Evolutionary conservation across 2,888 invertebrate species (phyloP).

Genomic region (Cordilura impudica): DNA sequence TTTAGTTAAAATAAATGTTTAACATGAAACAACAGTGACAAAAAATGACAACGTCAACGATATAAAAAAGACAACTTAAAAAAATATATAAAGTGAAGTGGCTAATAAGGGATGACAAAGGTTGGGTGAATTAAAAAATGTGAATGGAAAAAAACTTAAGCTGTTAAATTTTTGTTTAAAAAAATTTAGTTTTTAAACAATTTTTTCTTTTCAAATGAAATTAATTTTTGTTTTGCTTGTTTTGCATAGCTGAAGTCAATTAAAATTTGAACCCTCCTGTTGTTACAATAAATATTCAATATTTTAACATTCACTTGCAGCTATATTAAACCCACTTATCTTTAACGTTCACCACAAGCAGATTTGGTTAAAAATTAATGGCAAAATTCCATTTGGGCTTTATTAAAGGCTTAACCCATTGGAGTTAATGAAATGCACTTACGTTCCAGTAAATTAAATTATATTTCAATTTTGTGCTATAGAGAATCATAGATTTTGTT

Average conservation of each 20-base stretch:
- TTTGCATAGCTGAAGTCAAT: neutral
- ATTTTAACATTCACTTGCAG: neutral
- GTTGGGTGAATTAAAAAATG: slow-evolving; percentile 50
- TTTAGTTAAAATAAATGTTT: slow-evolving; percentile 57
- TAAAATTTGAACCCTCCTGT: neutral
- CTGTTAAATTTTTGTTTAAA: neutral
- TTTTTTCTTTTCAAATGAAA: neutral
- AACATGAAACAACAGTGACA: slow-evolving; percentile 46
- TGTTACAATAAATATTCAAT: neutral
- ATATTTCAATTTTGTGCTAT: no score
- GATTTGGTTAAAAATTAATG: slow-evolving; percentile 8
- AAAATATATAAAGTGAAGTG: slow-evolving; percentile 49
- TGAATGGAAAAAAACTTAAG: neutral
- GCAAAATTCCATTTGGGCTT: slow-evolving; percentile 10
- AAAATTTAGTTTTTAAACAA: neutral
- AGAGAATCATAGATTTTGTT: no score
- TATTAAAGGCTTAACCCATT: neutral
- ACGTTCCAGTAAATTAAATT: no score
- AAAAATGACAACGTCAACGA: neutral
- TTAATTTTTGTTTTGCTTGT: neutral
- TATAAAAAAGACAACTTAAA: slow-evolving; percentile 5
- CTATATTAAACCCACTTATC: neutral
- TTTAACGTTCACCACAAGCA: neutral
- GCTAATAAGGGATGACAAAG: slow-evolving; percentile 33
- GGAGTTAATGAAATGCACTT: no score